Evolutionary conservation across 2,797 vertebrate genomes (phyloP), one percentile per base, ranked within the genome.

Genomic region (Strix occidentalis): DNA sequence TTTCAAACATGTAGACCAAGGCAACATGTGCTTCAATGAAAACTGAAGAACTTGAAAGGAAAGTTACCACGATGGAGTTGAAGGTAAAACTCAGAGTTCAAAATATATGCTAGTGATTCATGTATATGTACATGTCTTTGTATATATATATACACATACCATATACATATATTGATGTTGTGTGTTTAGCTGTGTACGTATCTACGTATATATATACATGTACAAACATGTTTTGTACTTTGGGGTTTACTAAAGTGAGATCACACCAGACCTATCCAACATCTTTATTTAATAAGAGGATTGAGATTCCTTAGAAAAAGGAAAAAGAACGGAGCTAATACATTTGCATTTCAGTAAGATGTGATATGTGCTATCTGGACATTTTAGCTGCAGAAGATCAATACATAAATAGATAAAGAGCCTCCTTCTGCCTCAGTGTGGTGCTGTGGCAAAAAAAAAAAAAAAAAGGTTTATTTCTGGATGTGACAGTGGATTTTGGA

Each of bases 81-180:
- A 60, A 77, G 5, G 7, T 69, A 60, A 84, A 89, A 70, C 33
- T 75, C 31, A 61, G 21, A 78, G 19, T 78, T 87, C 10, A 82
- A 82, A 75, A 41, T 46, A 56, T 7, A 16, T 68, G 16, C 7
- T 71, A 60, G 20, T 35, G 31, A 58, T 57, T 12, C 13, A 9
- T 8, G 5, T 51, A 17, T 50, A 19, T 58, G 8, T 86, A 10
- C 35, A 33, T 66, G 10, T 41, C 19, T 84, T 39, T 71, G 8
- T 2, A 6, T 51, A 10, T 16, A 18, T 10, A 14, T 4, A n/a
- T 3, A 13, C 4, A 69, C 6, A n/a, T 33, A 9, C 33, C 6
- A 11, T 60, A n/a, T 41, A n/a, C 17, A 9, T 41, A 19, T 33
- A 31, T 37, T 21, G 23, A 46, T 28, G 11, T 46, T 53, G 16